Evolutionary conservation across 2,113 vertebrate genomes (phyloP).

Genomic region (Phodopus roborovskii): DNA sequence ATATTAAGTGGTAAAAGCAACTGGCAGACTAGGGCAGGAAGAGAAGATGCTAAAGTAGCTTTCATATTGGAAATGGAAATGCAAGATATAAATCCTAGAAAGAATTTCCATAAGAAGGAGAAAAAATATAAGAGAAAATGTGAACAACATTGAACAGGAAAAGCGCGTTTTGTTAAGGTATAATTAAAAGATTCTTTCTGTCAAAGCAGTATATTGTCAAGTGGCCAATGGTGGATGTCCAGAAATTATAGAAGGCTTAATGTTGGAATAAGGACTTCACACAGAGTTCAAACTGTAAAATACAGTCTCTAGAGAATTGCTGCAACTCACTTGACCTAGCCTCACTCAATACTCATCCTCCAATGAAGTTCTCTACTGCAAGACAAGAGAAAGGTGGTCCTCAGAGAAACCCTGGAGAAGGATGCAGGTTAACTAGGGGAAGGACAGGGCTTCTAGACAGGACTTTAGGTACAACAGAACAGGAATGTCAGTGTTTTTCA

Average conservation of each 20-base stretch:
- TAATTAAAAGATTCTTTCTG: background rate
- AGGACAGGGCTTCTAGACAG: background rate
- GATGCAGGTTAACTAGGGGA: background rate
- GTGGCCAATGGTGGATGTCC: background rate
- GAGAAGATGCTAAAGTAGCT: background rate
- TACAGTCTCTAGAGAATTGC: background rate
- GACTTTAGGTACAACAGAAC: background rate
- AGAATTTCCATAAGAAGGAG: background rate
- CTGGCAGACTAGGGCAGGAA: background rate
- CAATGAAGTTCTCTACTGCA: background rate
- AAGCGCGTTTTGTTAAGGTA: background rate
- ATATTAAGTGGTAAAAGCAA: background rate
- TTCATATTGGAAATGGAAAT: background rate
- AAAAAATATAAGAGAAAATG: background rate
- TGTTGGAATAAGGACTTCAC: background rate
- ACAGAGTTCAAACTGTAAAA: background rate
- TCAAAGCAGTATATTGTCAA: background rate
- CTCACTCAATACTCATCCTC: background rate
- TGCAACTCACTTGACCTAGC: background rate
- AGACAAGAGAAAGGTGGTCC: background rate
- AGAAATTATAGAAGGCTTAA: background rate
- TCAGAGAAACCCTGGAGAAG: background rate
- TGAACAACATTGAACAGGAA: background rate
- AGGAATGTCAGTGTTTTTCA: background rate
- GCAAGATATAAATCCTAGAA: background rate